Conservation (phyloP, 2,113 vertebrate species). For the Hemicordylus capensis region DNA sequence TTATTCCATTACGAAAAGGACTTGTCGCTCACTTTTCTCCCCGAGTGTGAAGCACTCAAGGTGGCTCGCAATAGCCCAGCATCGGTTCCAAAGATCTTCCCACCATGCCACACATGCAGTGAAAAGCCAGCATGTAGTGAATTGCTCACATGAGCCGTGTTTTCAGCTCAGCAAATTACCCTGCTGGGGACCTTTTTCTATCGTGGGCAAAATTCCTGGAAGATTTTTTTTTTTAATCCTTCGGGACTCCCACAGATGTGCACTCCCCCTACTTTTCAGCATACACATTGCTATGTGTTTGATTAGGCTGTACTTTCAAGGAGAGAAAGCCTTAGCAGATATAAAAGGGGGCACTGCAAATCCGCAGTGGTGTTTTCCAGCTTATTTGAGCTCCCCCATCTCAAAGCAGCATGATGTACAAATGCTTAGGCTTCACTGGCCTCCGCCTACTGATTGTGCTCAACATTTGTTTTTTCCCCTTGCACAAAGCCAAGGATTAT, state of each 20-base stretch:
- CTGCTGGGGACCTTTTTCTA: too few species aligned
- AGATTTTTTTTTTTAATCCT: neutral
- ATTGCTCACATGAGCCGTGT: neutral
- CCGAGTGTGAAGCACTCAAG: neutral
- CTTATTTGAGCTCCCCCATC: constrained; percentile 25
- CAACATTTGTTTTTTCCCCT: neutral
- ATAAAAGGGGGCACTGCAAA: neutral
- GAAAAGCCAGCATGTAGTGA: neutral
- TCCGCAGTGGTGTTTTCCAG: neutral
- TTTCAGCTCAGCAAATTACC: neutral
- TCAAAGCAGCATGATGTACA: neutral
- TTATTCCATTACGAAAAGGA: neutral
- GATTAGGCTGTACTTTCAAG: neutral
- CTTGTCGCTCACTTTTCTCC: neutral
- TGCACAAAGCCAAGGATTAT: constrained; percentile 57
- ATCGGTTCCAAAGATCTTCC: too few species aligned
- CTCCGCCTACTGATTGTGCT: neutral
- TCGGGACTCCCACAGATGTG: neutral
- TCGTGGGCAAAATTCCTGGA: neutral
- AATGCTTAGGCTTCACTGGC: neutral
- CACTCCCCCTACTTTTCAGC: neutral
- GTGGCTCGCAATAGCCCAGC: neutral
- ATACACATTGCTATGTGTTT: neutral
- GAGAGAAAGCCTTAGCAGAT: neutral
- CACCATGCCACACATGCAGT: neutral